Base-by-base conservation (phyloP, 2,888 invertebrate species). In the Caenorhabditis uteleia region DNA sequence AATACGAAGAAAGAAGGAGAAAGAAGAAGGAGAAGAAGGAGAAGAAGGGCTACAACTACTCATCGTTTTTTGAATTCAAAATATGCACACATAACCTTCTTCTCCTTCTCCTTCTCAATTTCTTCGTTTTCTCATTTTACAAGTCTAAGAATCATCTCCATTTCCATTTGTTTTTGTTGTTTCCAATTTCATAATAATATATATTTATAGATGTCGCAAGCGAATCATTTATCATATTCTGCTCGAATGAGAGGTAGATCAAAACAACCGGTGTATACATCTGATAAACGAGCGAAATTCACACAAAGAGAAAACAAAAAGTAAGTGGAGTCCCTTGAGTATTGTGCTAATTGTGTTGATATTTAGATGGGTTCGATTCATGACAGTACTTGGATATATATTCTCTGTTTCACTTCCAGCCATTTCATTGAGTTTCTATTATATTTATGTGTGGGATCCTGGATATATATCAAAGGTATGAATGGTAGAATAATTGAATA, bases 381-480 rank as follows among this genome's bases (percentile, higher is more conserved):
- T 78, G 20, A 81, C 81, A 14, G 81, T 81, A 3, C 56, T 77
- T 29, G 78, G 77, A 21, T 81, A 81, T 58, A 76, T 81, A 18
- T 49, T 80, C 18, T 74, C 72, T 43, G 80, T 81, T 6, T 79
- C 76, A 7, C 67, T 74, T 8, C 81, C 81, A 1, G 81, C 79
- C 3, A 57, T 81, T 20, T 70, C 73, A 1, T 53, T 81, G 31
- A 71, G 73, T 38, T 44, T 78, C 44, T 81, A 80, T 50, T 81
- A 81, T 48, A 67, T 79, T 7, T 71, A 70, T 45, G 58, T 81
- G 16, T 81, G 81, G 80, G 77, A 81, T 68, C 78, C 61, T 10
- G 61, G 62, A 40, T 64, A 64, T 26, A 64, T 64, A 4, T 38
- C 57, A 4, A 57, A 53, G 45, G 62, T 64, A 25, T 21, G 8